Evolutionary conservation across 2,113 vertebrate species (phyloP).

Genomic region (Megaceryle torquata): DNA sequence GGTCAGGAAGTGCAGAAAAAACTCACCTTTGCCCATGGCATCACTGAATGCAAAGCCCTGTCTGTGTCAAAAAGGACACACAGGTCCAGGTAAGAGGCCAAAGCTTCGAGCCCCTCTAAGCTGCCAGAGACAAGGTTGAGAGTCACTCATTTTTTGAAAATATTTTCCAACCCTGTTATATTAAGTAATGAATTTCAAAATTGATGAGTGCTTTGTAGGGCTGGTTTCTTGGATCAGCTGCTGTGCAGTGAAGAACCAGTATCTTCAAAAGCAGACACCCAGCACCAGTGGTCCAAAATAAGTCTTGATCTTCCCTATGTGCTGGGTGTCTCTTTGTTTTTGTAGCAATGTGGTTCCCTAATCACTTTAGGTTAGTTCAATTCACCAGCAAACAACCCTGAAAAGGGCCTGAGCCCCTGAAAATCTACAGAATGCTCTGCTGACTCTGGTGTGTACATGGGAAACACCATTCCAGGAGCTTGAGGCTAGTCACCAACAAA

Average conservation of each 20-base stretch:
- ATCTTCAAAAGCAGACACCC: neutral
- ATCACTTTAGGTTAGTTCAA: neutral
- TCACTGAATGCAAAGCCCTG: neutral
- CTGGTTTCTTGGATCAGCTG: neutral
- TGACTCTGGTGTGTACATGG: neutral
- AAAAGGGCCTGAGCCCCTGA: neutral
- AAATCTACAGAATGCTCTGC: neutral
- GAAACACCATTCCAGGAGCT: neutral
- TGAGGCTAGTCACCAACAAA: neutral
- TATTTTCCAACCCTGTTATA: neutral
- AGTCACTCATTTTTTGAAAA: neutral
- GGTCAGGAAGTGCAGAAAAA: neutral
- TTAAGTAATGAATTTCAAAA: neutral
- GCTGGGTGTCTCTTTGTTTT: neutral
- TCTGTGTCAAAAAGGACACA: neutral
- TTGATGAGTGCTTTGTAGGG: neutral
- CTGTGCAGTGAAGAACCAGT: neutral
- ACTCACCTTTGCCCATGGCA: neutral
- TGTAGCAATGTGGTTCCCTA: neutral
- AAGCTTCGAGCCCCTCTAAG: neutral
- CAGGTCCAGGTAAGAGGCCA: neutral
- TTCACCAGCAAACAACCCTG: neutral
- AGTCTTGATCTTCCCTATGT: neutral
- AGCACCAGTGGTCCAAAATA: neutral
- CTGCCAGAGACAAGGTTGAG: neutral